phyloP scores from a whole-genome alignment of 2,888 invertebrate genomes.

The Pterostichus madidus region DNA sequence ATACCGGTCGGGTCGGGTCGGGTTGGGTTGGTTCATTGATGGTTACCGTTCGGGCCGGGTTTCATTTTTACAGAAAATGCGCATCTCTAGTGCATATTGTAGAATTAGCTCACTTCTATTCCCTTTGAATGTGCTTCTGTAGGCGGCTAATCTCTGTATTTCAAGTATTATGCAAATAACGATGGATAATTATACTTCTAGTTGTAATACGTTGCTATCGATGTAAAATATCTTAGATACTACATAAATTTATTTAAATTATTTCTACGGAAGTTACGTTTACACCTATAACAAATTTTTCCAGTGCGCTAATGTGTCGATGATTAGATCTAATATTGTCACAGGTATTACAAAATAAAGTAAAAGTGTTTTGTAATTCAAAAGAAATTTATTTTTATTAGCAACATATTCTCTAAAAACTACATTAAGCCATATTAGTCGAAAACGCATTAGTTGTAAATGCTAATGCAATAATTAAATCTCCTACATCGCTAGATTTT shows the following conservation, averaged over 20 bases:
- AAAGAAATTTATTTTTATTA: too few relatives aligned
- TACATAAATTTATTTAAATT: slow-evolving; percentile 16
- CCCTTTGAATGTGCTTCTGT: neutral
- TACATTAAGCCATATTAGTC: neutral
- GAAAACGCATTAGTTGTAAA: neutral
- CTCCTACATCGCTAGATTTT: neutral
- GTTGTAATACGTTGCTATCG: slow-evolving; percentile 12
- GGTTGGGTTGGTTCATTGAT: too few relatives aligned
- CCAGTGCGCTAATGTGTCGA: neutral
- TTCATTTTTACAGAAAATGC: too few relatives aligned
- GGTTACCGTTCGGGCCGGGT: too few relatives aligned
- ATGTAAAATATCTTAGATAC: slow-evolving; percentile 10
- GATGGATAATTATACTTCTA: neutral
- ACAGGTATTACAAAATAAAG: too few relatives aligned
- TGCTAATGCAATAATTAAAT: slow-evolving; percentile 19
- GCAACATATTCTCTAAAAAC: too few relatives aligned
- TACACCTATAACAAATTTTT: neutral
- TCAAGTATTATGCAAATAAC: slow-evolving; percentile 10
- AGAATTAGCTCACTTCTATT: too few relatives aligned
- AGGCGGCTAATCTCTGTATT: neutral
- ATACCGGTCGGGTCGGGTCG: too few relatives aligned
- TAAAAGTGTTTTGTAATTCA: too few relatives aligned
- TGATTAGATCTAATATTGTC: too few relatives aligned
- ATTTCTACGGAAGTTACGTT: slow-evolving; percentile 1
- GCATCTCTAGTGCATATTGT: too few relatives aligned